Evolutionary conservation across 1,140 invertebrate genomes (phyloP).

Genomic region (Dendrolimus punctatus): DNA sequence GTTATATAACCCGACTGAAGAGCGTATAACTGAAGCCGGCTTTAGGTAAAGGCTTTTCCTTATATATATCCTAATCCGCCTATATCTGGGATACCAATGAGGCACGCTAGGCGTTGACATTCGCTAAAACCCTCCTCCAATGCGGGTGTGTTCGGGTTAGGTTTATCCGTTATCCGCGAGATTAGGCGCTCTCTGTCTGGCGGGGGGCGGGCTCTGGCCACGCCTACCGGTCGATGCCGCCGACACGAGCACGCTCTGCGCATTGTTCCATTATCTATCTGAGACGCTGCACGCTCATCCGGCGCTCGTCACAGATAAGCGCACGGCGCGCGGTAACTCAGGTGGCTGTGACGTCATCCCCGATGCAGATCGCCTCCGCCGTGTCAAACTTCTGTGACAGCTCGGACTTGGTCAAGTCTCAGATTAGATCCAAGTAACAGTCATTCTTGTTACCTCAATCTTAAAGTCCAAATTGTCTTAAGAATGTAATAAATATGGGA

Average conservation of each 20-base stretch:
- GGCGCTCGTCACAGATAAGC: conserved; percentile 54
- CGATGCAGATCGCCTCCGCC: too few relatives aligned
- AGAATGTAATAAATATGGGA: too few relatives aligned
- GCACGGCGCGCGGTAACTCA: conserved; percentile 24
- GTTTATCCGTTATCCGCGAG: conserved; percentile 64
- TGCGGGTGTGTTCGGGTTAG: conserved; percentile 46
- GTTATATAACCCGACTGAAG: conserved; percentile 1
- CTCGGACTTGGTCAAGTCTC: too few relatives aligned
- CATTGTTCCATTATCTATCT: conserved; percentile 59
- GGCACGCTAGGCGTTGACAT: conserved; percentile 44
- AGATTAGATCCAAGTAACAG: too few relatives aligned
- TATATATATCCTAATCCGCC: conserved; percentile 54
- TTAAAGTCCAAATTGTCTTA: too few relatives aligned
- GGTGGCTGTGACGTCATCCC: conserved; percentile 30
- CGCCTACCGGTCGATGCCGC: conserved; percentile 64
- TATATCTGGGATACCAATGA: conserved; percentile 61
- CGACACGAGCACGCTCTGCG: conserved; percentile 30
- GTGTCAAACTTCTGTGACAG: too few relatives aligned
- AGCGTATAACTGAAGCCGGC: conserved; percentile 1
- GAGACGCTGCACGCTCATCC: conserved; percentile 59
- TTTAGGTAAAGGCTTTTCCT: conserved; percentile 10
- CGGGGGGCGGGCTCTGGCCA: conserved; percentile 50
- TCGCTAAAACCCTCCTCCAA: conserved; percentile 55
- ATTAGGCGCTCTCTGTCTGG: conserved; percentile 56
- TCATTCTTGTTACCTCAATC: too few relatives aligned